Percentiles rank a stretch among this genome's conserved stretches.
These are phyloP conservation scores for Proterorhinus semilunaris DNA, from an alignment of 2,113 vertebrate species.

Conservation along the genomic window DNA sequence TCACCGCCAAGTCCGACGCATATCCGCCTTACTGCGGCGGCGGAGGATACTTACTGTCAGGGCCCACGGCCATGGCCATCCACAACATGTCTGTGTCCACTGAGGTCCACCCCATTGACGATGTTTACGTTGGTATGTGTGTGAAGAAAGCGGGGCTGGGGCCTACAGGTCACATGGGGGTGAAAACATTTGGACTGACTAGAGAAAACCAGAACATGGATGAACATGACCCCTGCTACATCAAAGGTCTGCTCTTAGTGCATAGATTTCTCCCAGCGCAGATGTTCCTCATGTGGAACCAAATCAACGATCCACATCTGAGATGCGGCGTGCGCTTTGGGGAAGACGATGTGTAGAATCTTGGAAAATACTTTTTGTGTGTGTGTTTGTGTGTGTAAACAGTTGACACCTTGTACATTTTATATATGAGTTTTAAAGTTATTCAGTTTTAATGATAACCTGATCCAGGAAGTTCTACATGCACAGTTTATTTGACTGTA, in stretches of 20 bases:
- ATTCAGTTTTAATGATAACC: too few species aligned
- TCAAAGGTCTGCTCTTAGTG: constrained; percentile 78
- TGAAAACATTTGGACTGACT: constrained; percentile 57
- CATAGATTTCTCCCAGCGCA: constrained; percentile 78
- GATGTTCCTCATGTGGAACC: constrained; percentile 77
- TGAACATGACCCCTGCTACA: constrained; percentile 74
- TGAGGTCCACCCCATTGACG: constrained; percentile 60
- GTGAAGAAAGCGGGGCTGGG: constrained; percentile 65
- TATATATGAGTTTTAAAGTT: too few species aligned
- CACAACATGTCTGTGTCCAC: constrained; percentile 62
- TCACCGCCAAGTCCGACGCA: constrained; percentile 56
- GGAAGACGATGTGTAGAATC: background rate
- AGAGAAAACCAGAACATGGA: constrained; percentile 40
- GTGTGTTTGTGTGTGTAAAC: too few species aligned
- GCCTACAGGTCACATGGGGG: constrained; percentile 59
- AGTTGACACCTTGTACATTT: too few species aligned
- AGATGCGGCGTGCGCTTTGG: constrained; percentile 43
- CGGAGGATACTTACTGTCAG: constrained; percentile 81
- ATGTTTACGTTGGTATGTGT: constrained; percentile 80
- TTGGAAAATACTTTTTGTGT: too few species aligned
- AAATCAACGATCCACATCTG: constrained; percentile 60
- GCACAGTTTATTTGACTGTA: too few species aligned
- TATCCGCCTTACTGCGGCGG: constrained; percentile 83
- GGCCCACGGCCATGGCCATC: constrained; percentile 75
- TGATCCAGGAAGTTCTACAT: too few species aligned